Conservation (phyloP, 2,888 invertebrate genomes). For the Clusia tigrina region DNA sequence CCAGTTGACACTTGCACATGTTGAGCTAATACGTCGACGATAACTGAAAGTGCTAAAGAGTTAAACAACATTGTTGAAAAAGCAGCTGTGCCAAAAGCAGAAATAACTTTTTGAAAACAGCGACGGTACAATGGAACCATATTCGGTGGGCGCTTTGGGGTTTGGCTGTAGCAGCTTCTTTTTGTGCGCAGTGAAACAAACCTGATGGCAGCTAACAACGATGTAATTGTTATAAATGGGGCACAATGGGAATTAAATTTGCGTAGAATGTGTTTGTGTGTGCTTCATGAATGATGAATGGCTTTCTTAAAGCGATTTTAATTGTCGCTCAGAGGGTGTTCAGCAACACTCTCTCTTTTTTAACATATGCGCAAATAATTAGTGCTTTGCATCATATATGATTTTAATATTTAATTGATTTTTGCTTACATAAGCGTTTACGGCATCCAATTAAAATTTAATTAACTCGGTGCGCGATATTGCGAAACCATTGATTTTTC, state of each 20-base stretch:
- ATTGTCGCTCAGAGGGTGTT: too few species aligned
- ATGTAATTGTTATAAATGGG: not conserved
- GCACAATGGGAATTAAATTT: not conserved
- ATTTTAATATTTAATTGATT: not conserved
- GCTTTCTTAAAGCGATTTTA: too few species aligned
- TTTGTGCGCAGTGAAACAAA: not conserved
- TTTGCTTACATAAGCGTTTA: not conserved
- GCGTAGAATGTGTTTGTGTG: not conserved
- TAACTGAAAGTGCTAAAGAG: not conserved
- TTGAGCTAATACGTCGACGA: not conserved
- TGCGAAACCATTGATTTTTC: too few species aligned
- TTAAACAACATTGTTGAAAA: not conserved
- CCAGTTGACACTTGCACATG: constrained; percentile 6
- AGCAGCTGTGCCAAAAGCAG: not conserved
- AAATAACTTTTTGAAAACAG: not conserved
- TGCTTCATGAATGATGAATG: not conserved
- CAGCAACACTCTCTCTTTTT: too few species aligned
- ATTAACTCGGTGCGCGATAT: too few species aligned
- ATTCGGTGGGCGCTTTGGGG: not conserved
- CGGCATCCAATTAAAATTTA: not conserved
- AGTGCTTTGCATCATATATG: too few species aligned
- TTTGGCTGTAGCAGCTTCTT: not conserved
- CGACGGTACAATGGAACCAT: not conserved
- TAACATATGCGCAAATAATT: too few species aligned
- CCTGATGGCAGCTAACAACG: not conserved